A percentile compares a stretch with the other conserved stretches of the same genome.
phyloP scores from a whole-genome alignment of 2,797 vertebrate species.

The Epinephelus awoara region DNA sequence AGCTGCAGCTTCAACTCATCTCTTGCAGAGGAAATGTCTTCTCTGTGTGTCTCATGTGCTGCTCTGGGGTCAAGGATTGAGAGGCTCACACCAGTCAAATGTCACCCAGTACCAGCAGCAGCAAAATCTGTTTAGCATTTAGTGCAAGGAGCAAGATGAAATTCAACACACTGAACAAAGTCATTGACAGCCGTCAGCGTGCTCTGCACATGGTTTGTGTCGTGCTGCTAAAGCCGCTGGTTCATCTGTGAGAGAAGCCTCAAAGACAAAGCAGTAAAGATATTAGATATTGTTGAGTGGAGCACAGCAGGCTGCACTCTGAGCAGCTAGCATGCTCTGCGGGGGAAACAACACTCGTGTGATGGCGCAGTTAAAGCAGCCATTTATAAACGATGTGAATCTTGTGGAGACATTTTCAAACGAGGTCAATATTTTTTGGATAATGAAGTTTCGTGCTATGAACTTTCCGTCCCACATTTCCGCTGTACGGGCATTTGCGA shows the following conservation, averaged over 20 bases:
- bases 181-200: not conserved
- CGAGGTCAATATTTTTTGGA: slow-evolving; percentile 62
- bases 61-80: not conserved
- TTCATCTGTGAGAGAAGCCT: slow-evolving; percentile 5
- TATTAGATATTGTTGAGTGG: slow-evolving; percentile 35
- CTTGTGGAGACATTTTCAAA: slow-evolving; percentile 25
- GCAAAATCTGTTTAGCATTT: slow-evolving; percentile 41
- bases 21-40: not conserved
- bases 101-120: not conserved
- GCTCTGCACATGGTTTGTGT: not conserved
- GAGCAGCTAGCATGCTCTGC: slow-evolving; percentile 62
- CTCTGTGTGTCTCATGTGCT: not conserved
- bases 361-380: not conserved
- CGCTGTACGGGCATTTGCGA: slow-evolving; percentile 80
- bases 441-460: slow-evolving; percentile 79
- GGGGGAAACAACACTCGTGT: slow-evolving; percentile 14
- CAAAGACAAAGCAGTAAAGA: slow-evolving; percentile 29
- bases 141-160: slow-evolving; percentile 6
- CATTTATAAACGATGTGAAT: not conserved
- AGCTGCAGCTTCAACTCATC: not conserved
- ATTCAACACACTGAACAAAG: slow-evolving; percentile 12
- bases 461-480: slow-evolving; percentile 83
- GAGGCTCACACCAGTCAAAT: not conserved
- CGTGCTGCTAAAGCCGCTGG: not conserved
- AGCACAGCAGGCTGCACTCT: slow-evolving; percentile 44